These are phyloP conservation scores for Terebella lapidaria DNA, from an alignment of 2,888 invertebrate species.

Conservation along the genomic window DNA sequence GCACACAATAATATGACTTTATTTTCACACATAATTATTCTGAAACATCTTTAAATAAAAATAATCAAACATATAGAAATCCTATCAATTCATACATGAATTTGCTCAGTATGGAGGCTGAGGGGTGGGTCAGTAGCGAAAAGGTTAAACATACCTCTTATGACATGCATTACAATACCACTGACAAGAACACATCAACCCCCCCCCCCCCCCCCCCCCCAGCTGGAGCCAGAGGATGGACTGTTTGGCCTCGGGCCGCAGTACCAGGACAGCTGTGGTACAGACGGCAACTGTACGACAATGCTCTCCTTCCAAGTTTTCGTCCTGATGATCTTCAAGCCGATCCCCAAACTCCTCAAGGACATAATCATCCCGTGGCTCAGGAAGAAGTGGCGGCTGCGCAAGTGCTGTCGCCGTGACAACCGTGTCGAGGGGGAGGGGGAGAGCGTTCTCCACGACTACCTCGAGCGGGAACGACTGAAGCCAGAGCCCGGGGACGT, in stretches of 20 bases:
- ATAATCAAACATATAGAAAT: no score
- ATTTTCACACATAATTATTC: no score
- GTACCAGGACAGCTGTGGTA: constrained; percentile 50
- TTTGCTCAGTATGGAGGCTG: no score
- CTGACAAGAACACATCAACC: no score
- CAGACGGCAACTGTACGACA: constrained; percentile 52
- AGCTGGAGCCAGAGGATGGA: no score
- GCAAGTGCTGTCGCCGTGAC: constrained; percentile 14
- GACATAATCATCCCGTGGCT: constrained; percentile 55
- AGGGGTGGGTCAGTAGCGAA: no score
- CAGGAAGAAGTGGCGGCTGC: constrained; percentile 26
- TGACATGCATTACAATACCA: no score
- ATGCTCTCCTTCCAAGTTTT: constrained; percentile 56
- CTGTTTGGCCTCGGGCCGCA: constrained; percentile 46
- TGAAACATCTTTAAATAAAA: no score
- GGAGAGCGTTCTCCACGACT: constrained; percentile 5
- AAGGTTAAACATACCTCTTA: no score
- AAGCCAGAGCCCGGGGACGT: constrained; percentile 54
- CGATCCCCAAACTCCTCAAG: constrained; percentile 53
- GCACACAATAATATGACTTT: no score
- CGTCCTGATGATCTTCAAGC: constrained; percentile 55
- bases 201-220: no score
- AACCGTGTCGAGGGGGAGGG: background rate
- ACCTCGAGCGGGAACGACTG: constrained; percentile 47
- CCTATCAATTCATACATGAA: no score